phyloP scores from a whole-genome alignment of 2,888 invertebrate genomes.

The Rhingia rostrata region DNA sequence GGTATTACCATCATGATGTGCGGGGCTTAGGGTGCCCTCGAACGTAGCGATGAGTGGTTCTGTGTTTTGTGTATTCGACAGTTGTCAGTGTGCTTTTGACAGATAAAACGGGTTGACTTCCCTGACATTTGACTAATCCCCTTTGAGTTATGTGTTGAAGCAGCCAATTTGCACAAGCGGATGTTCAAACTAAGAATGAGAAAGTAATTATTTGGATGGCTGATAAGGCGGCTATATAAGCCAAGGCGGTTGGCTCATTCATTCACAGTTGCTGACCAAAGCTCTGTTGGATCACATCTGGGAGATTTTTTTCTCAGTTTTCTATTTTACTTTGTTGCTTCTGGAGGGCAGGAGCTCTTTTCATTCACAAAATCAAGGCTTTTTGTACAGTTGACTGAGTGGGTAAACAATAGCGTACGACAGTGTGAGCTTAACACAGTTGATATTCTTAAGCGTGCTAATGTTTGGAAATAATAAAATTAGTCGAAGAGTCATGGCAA shows the following conservation, averaged over 20 bases:
- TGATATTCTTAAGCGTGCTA: no score
- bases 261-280: slow-evolving; percentile 67
- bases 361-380: slow-evolving; percentile 52
- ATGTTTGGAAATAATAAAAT: no score
- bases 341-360: background rate
- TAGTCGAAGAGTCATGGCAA: background rate
- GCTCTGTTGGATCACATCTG: slow-evolving; percentile 62
- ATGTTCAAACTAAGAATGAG: slow-evolving; percentile 31
- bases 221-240: slow-evolving; percentile 66
- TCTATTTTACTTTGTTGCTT: background rate
- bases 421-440: no score
- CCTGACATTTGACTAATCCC: slow-evolving; percentile 45
- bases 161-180: slow-evolving; percentile 38
- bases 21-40: slow-evolving; percentile 16
- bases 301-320: slow-evolving; percentile 2
- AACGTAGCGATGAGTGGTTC: background rate
- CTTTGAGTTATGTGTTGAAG: slow-evolving; percentile 11
- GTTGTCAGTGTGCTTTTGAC: slow-evolving; percentile 22
- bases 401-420: no score
- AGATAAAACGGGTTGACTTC: slow-evolving; percentile 43
- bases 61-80: slow-evolving; percentile 5
- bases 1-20: slow-evolving; percentile 14
- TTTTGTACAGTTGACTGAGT: no score
- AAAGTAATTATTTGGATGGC: slow-evolving; percentile 40
- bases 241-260: slow-evolving; percentile 32